A percentile compares a stretch with the other conserved stretches of the same genome.
Conservation (phyloP, 2,888 invertebrate genomes). For the Epirrita christyi region DNA sequence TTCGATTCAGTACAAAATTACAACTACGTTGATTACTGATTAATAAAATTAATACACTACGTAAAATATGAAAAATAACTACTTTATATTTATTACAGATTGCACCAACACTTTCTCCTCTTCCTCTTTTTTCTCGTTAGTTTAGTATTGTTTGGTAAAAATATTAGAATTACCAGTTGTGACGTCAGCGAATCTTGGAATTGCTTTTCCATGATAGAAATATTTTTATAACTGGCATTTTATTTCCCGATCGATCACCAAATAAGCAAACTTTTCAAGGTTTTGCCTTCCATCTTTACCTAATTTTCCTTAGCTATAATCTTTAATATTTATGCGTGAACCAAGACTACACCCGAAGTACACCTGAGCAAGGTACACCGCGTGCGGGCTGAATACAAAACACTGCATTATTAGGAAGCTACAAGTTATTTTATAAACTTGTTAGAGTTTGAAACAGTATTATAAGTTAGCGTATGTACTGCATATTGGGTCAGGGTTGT, state of each 20-base stretch:
- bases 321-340: conserved; percentile 21
- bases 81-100: too few relatives aligned
- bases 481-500: conserved; percentile 15
- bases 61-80: too few relatives aligned
- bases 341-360: conserved; percentile 16
- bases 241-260: not conserved
- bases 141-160: too few relatives aligned
- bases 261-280: conserved; percentile 7
- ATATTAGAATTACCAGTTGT: too few relatives aligned
- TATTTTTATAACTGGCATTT: not conserved
- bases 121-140: too few relatives aligned
- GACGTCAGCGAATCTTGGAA: too few relatives aligned
- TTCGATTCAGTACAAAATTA: too few relatives aligned
- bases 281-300: not conserved
- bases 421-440: conserved; percentile 53
- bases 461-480: conserved; percentile 31
- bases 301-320: conserved; percentile 7
- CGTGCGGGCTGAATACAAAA: conserved; percentile 46
- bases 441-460: conserved; percentile 45
- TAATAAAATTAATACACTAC: too few relatives aligned
- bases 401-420: conserved; percentile 42
- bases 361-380: conserved; percentile 9
- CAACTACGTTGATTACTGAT: too few relatives aligned
- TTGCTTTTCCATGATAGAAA: too few relatives aligned
- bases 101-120: too few relatives aligned